A percentile compares a stretch with the other conserved stretches of the same genome.
Evolutionary conservation across 2,113 vertebrate species (phyloP).

Genomic region (Camelus dromedarius): DNA sequence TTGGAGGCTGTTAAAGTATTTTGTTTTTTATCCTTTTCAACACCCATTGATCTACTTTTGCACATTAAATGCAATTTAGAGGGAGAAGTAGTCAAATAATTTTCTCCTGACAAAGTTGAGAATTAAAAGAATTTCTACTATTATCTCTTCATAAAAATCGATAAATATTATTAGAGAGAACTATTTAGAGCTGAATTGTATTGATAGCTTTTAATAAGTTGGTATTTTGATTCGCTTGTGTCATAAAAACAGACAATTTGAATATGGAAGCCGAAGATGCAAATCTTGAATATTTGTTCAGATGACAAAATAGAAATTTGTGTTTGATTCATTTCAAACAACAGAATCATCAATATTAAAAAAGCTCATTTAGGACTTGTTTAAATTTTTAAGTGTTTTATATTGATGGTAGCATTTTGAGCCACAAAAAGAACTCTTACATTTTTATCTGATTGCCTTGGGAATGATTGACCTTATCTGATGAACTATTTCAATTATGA

Average conservation of each 20-base stretch:
- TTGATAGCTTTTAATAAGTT: constrained; percentile 21
- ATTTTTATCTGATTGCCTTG: constrained; percentile 51
- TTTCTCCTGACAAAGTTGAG: constrained; percentile 7
- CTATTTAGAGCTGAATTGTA: background rate
- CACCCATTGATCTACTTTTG: background rate
- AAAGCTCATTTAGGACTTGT: constrained; percentile 4
- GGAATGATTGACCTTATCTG: constrained; percentile 11
- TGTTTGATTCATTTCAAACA: constrained; percentile 51
- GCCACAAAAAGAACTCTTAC: background rate
- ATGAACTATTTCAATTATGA: background rate
- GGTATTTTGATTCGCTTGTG: constrained; percentile 39
- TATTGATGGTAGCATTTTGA: constrained; percentile 11
- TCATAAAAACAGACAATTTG: constrained; percentile 39
- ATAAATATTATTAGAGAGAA: constrained; percentile 31
- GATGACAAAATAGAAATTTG: constrained; percentile 43
- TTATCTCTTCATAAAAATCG: constrained; percentile 55
- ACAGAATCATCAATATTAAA: background rate
- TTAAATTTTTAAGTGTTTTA: constrained; percentile 62
- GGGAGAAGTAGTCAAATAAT: constrained; percentile 39
- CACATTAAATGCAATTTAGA: constrained; percentile 46
- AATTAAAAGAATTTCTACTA: constrained; percentile 44
- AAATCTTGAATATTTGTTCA: constrained; percentile 56
- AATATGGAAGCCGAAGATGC: background rate
- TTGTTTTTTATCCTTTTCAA: constrained; percentile 24
- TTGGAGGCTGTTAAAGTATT: constrained; percentile 2